These are phyloP conservation scores for Oligia latruncula DNA, from an alignment of 2,888 invertebrate genomes.

Conservation along the genomic window DNA sequence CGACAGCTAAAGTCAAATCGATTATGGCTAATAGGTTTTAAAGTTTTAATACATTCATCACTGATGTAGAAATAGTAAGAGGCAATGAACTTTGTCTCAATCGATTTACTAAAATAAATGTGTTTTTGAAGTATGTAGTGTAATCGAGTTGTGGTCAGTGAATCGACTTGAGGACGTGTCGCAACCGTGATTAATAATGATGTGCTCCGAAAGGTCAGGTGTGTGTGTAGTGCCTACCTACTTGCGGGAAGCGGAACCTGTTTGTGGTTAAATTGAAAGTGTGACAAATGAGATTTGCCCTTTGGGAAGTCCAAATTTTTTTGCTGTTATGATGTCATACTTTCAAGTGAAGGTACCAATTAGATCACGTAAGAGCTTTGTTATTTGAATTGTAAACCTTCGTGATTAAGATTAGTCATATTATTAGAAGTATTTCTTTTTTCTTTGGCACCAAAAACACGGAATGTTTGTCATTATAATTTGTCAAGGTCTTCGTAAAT, in stretches of 20 bases:
- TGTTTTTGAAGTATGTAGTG: constrained; percentile 32
- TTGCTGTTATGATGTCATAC: constrained; percentile 10
- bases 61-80: constrained; percentile 15
- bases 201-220: constrained; percentile 42
- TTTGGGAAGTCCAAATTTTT: constrained; percentile 16
- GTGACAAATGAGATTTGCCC: constrained; percentile 21
- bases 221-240: neutral
- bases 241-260: constrained; percentile 1
- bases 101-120: constrained; percentile 38
- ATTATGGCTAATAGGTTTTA: constrained; percentile 46
- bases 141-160: constrained; percentile 32
- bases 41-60: constrained; percentile 33
- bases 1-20: constrained; percentile 9
- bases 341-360: neutral
- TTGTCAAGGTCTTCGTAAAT: constrained; percentile 21
- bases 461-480: constrained; percentile 4
- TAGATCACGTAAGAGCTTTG: constrained; percentile 28
- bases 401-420: neutral
- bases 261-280: constrained; percentile 45
- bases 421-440: neutral
- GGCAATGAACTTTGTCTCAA: constrained; percentile 39
- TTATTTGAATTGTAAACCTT: neutral
- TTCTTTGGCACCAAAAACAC: neutral
- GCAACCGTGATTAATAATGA: constrained; percentile 31
- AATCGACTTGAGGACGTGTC: constrained; percentile 33